Conservation (phyloP, 1,140 invertebrate genomes). For the Alviniconcha marisindica region DNA sequence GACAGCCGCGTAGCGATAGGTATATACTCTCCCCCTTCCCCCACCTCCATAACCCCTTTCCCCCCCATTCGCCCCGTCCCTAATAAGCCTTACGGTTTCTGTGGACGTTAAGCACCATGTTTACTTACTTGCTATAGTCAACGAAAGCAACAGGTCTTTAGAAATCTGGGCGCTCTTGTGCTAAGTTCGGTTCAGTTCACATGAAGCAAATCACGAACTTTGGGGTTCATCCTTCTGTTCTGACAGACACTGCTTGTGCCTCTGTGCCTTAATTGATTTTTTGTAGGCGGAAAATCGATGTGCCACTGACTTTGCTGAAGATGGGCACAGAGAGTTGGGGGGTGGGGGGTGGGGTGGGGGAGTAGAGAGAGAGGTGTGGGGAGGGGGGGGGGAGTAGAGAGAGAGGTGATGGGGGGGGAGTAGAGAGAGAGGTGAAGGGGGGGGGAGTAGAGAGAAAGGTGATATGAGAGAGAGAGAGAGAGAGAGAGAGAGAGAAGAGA, state of each 20-base stretch:
- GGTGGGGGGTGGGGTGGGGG: not conserved
- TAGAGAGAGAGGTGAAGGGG: not conserved
- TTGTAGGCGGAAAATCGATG: not conserved
- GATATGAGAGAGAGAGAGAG: not conserved
- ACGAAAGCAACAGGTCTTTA: not conserved
- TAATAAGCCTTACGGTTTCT: too few species aligned
- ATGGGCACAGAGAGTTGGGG: not conserved
- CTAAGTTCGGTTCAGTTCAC: not conserved
- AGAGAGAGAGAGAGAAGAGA: not conserved
- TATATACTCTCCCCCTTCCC: too few species aligned
- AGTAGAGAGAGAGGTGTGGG: not conserved
- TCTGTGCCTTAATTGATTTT: too few species aligned
- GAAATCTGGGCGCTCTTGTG: not conserved
- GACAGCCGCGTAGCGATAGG: too few species aligned
- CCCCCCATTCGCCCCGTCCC: too few species aligned
- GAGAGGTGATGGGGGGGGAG: not conserved
- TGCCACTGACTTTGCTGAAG: not conserved
- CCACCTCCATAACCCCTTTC: too few species aligned
- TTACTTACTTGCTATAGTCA: too few species aligned
- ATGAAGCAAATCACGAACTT: too few species aligned
- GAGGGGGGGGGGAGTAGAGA: not conserved
- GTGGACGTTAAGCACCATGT: too few species aligned
- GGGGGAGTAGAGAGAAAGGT: too few species aligned
- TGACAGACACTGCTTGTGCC: too few species aligned
- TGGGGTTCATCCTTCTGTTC: too few species aligned